Evolutionary conservation across 2,113 vertebrate genomes (phyloP), one percentile per base, ranked within the genome.

Genomic region (Thunnus thynnus): DNA sequence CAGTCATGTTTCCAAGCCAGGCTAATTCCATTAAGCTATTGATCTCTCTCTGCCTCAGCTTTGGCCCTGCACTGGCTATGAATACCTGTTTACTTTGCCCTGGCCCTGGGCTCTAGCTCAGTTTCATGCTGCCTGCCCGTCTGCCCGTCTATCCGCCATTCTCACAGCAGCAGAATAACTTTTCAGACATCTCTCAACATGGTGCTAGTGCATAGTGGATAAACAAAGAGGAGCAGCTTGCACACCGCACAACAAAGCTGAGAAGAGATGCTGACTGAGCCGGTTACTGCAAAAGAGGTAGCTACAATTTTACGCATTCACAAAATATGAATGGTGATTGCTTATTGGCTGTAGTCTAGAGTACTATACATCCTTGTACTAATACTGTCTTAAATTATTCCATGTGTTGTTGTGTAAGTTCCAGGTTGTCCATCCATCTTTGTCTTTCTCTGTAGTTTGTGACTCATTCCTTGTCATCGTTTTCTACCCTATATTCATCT

Each of bases 1-100:
- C 95, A 93, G 93, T 88, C 91, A 88, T 89, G 86, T 95, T 94
- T 95, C 94, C 95, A 95, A 96, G 92, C 93, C 88, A 77, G 87
- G 91, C 91, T 95, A 94, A 95, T 95, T 96, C 94, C 92, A 95
- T 94, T 94, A 95, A 94, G 92, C 93, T 95, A 95, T 95, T 93
- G 94, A 96, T 95, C 92, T 89, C 70, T 72, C 79, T 70, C 86
- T 66, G 89, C 89, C 84, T 84, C 85, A 81, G 87, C 88, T 86
- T 88, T 86, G 72, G 52, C 85, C 69, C 71, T 80, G 83, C 69
- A 61, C 75, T 70, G 83, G 79, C 86, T 90, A 87, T 91, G 91
- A 83, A 87, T 88, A 82, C 86, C 82, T 93, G 90, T 94, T 93
- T 91, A 83, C 80, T 87, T 68, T 84, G 80, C 82, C 27, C 86